Conservation (phyloP, 2,888 invertebrate species). For the Tortricodes alternella region DNA sequence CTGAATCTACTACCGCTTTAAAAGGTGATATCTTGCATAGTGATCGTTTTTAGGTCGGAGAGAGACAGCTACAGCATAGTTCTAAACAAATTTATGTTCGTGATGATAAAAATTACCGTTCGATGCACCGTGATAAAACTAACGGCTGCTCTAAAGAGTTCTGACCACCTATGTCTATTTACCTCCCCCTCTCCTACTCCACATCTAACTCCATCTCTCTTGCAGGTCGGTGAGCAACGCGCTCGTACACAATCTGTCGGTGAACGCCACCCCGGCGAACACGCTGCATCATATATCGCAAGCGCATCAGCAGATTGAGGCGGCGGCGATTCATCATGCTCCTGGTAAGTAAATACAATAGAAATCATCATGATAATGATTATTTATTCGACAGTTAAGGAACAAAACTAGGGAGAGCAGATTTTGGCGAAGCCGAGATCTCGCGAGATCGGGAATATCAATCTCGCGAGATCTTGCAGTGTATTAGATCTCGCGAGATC, state of each 20-base stretch:
- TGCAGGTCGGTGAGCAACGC: constrained; percentile 63
- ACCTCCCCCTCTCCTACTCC: background rate
- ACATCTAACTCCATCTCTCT: background rate
- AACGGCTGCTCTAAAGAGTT: constrained; percentile 60
- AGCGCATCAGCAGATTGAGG: constrained; percentile 77
- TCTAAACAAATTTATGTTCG: constrained; percentile 5
- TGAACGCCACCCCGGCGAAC: constrained; percentile 63
- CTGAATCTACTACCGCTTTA: too few relatives aligned
- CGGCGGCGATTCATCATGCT: constrained; percentile 68
- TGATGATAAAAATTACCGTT: constrained; percentile 49
- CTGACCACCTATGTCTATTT: constrained; percentile 36
- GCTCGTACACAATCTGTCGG: constrained; percentile 69
- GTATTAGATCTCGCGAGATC: too few relatives aligned
- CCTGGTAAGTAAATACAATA: constrained; percentile 51
- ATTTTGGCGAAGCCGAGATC: too few relatives aligned
- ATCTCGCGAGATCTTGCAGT: too few relatives aligned
- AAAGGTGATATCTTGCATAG: too few relatives aligned
- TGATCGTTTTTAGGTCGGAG: too few relatives aligned
- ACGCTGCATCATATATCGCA: constrained; percentile 84
- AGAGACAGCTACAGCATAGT: too few relatives aligned
- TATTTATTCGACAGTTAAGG: too few relatives aligned
- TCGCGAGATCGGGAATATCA: too few relatives aligned
- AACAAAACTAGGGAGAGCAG: too few relatives aligned
- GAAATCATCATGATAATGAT: background rate
- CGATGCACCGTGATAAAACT: constrained; percentile 43